Conservation (phyloP, 2,888 invertebrate species). For the Cerceris ruficornis region DNA sequence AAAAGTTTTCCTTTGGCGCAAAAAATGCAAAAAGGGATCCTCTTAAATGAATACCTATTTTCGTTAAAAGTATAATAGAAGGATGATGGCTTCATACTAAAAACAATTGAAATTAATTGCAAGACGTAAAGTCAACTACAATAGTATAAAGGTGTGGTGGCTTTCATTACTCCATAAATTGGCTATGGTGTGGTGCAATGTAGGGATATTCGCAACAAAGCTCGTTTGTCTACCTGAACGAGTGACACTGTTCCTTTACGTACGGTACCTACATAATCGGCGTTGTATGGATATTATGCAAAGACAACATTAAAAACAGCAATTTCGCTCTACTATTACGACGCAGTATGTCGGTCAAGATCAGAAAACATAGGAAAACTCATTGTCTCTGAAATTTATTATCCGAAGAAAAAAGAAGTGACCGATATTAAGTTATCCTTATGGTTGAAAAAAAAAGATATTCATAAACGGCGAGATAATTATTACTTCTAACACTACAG, state of each 20-base stretch:
- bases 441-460: too few relatives aligned
- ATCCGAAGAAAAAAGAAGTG: too few relatives aligned
- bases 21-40: too few relatives aligned
- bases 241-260: constrained; percentile 32
- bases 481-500: too few relatives aligned
- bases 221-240: constrained; percentile 49
- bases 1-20: too few relatives aligned
- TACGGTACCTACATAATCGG: constrained; percentile 11
- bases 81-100: too few relatives aligned
- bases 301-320: constrained; percentile 16
- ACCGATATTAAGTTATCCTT: too few relatives aligned
- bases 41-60: too few relatives aligned
- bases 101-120: too few relatives aligned
- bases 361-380: constrained; percentile 19
- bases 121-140: not conserved
- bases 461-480: too few relatives aligned
- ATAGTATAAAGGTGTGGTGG: constrained; percentile 18
- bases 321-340: constrained; percentile 44
- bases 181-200: constrained; percentile 20
- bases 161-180: not conserved
- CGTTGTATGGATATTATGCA: constrained; percentile 34
- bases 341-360: constrained; percentile 50
- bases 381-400: not conserved
- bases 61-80: too few relatives aligned
- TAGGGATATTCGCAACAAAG: constrained; percentile 30